Conservation (phyloP, 2,797 vertebrate species). For the Intellagama lesueurii region DNA sequence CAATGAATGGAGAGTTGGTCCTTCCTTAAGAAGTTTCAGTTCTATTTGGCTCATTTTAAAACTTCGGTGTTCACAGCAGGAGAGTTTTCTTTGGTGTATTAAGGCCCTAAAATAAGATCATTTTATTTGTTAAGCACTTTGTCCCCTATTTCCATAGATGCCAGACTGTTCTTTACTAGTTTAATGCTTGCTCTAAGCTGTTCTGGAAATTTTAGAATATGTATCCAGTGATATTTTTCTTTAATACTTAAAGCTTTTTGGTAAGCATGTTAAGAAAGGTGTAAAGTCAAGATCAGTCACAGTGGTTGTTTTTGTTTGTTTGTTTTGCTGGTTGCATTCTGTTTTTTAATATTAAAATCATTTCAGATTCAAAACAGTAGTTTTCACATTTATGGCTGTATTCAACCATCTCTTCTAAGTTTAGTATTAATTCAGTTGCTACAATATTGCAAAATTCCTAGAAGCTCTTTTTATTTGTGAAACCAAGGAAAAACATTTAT, state of each 20-base stretch:
- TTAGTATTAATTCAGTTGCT: not conserved
- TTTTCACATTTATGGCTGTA: not conserved
- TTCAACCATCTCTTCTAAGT: not conserved
- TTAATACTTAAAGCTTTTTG: constrained; percentile 9
- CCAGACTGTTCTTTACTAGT: not conserved
- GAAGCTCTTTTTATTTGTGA: not conserved
- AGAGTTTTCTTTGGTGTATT: not conserved
- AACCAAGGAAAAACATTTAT: not conserved
- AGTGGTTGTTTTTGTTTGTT: not conserved
- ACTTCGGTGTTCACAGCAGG: not conserved
- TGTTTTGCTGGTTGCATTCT: not conserved
- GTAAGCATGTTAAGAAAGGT: not conserved
- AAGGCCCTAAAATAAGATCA: not conserved
- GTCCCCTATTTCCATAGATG: not conserved
- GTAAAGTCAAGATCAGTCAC: not conserved
- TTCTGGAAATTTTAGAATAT: not conserved
- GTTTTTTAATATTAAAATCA: constrained; percentile 5
- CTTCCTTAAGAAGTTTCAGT: constrained; percentile 9
- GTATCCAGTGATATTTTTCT: not conserved
- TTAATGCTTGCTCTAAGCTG: not conserved
- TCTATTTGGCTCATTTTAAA: constrained; percentile 19
- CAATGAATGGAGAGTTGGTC: not conserved
- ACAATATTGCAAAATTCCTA: not conserved
- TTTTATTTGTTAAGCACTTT: not conserved
- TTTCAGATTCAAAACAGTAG: no score